Percentiles rank a stretch among this genome's conserved stretches.
phyloP scores from a whole-genome alignment of 1,140 invertebrate genomes.

The Chlorops oryzae region DNA sequence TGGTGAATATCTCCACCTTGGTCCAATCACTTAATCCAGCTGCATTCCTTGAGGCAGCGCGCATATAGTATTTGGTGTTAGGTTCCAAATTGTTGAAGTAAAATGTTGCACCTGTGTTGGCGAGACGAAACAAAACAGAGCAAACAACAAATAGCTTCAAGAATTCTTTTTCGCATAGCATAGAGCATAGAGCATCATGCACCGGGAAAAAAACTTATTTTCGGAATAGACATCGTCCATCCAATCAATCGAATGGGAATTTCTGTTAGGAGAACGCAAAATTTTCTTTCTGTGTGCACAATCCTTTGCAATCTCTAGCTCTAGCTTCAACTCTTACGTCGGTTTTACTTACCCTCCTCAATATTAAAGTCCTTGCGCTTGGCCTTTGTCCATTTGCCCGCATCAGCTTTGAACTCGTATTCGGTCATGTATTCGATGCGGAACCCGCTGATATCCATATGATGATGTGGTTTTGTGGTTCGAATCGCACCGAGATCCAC shows the following conservation, averaged over 20 bases:
- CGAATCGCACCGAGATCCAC: slow-evolving; percentile 41
- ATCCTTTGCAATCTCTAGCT: too few relatives aligned
- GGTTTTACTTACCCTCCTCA: slow-evolving; percentile 45
- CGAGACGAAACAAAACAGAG: neutral
- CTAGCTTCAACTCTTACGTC: too few relatives aligned
- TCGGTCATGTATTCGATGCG: slow-evolving; percentile 43
- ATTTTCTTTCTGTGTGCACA: too few relatives aligned
- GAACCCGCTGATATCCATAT: slow-evolving; percentile 44
- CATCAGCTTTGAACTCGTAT: slow-evolving; percentile 35
- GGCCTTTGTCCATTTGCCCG: slow-evolving; percentile 44
- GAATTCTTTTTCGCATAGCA: neutral
- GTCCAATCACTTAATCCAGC: slow-evolving; percentile 47
- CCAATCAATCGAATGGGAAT: too few relatives aligned
- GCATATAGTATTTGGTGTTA: slow-evolving; percentile 44
- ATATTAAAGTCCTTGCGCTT: slow-evolving; percentile 36
- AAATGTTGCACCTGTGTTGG: slow-evolving; percentile 40
- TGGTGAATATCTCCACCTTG: slow-evolving; percentile 32
- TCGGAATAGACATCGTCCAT: too few relatives aligned
- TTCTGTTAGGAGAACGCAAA: too few relatives aligned
- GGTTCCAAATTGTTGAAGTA: slow-evolving; percentile 41
- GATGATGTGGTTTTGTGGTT: slow-evolving; percentile 15
- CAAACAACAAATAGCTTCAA: neutral
- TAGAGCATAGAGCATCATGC: neutral
- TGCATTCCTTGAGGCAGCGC: slow-evolving; percentile 45
- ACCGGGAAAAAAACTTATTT: neutral